These are phyloP conservation scores for Leucophenga varia DNA, from an alignment of 1,140 invertebrate genomes.

Conservation along the genomic window DNA sequence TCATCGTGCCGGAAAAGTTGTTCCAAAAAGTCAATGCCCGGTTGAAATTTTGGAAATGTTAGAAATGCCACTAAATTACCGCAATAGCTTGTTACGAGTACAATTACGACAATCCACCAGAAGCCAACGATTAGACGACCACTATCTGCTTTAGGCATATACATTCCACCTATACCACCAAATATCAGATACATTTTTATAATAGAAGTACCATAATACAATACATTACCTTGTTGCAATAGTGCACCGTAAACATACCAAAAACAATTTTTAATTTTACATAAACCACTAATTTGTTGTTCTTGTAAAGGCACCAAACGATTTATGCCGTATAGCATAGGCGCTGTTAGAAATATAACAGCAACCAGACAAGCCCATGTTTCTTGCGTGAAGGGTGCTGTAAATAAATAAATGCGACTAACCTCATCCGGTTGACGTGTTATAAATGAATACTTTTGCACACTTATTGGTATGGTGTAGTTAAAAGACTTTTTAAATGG, in stretches of 20 bases:
- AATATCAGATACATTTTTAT: neutral
- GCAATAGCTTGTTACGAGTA: constrained; percentile 88
- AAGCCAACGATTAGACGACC: constrained; percentile 84
- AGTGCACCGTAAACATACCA: constrained; percentile 91
- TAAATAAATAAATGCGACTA: constrained; percentile 78
- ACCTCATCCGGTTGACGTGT: constrained; percentile 73
- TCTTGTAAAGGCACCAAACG: constrained; percentile 71
- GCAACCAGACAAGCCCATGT: constrained; percentile 78
- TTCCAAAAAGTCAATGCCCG: constrained; percentile 70
- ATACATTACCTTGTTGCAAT: constrained; percentile 87
- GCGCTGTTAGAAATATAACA: constrained; percentile 74
- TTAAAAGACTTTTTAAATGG: constrained; percentile 68
- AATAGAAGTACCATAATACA: constrained; percentile 3
- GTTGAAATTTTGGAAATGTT: constrained; percentile 85
- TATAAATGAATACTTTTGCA: constrained; percentile 78
- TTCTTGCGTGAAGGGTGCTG: constrained; percentile 80
- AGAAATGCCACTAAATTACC: constrained; percentile 91
- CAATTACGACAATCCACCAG: constrained; percentile 91
- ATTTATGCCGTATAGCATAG: constrained; percentile 77
- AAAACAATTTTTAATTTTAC: constrained; percentile 73
- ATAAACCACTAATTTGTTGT: constrained; percentile 64
- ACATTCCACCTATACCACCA: constrained; percentile 72
- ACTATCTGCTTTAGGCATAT: constrained; percentile 79
- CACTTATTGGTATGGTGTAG: constrained; percentile 76
- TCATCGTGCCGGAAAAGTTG: constrained; percentile 67